These are phyloP conservation scores for Hirtodrosophila alboralis DNA, from an alignment of 2,888 invertebrate species.

Conservation along the genomic window DNA sequence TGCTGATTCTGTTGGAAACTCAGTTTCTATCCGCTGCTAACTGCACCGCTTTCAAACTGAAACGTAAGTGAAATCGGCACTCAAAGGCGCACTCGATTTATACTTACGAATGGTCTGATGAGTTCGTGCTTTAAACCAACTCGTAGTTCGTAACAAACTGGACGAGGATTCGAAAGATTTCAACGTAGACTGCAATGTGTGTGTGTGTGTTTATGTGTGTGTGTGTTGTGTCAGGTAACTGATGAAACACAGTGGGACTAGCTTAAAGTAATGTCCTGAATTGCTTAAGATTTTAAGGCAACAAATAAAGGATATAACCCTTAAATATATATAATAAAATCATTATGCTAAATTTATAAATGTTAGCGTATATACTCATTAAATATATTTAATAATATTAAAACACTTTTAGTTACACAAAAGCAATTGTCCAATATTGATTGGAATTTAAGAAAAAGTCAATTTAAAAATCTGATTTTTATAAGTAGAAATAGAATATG, in stretches of 20 bases:
- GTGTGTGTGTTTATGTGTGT: slow-evolving; percentile 1
- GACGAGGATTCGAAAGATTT: slow-evolving; percentile 76
- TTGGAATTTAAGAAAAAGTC: no score
- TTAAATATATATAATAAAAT: no score
- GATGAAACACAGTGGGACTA: slow-evolving; percentile 1
- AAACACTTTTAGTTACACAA: no score
- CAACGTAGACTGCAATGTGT: slow-evolving; percentile 46
- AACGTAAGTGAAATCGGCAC: slow-evolving; percentile 79
- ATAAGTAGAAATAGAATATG: no score
- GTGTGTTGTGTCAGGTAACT: slow-evolving; percentile 41
- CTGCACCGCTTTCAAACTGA: slow-evolving; percentile 80
- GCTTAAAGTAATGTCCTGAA: no score
- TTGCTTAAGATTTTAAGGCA: no score
- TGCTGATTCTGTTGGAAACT: slow-evolving; percentile 13
- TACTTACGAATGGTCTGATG: slow-evolving; percentile 58
- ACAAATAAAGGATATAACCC: no score
- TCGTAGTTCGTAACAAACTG: slow-evolving; percentile 35
- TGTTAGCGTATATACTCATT: no score
- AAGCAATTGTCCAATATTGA: no score
- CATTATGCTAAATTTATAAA: no score
- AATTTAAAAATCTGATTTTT: no score
- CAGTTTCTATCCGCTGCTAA: slow-evolving; percentile 51
- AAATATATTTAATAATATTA: no score
- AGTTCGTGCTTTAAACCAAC: slow-evolving; percentile 22
- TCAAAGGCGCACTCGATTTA: slow-evolving; percentile 78